These are phyloP conservation scores for Sebastes ruberrimus DNA, from an alignment of 2,797 vertebrate species.

Conservation along the genomic window DNA sequence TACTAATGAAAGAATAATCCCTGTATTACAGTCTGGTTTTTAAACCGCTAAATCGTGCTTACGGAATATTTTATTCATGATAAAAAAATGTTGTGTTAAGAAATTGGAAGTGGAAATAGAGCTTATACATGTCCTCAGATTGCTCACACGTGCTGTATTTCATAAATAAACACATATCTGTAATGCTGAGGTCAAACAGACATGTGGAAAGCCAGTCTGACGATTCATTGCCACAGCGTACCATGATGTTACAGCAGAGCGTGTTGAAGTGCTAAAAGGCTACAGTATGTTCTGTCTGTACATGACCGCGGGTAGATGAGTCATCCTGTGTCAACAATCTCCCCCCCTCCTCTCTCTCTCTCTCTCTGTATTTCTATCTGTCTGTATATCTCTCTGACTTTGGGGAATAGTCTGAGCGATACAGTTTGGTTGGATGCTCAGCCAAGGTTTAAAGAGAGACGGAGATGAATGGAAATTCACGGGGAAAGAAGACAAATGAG, in stretches of 20 bases:
- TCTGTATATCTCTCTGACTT: slow-evolving; percentile 4
- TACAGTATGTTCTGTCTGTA: slow-evolving; percentile 51
- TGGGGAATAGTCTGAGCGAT: background rate
- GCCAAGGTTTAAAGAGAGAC: background rate
- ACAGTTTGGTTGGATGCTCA: background rate
- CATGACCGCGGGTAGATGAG: slow-evolving; percentile 56
- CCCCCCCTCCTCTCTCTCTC: background rate
- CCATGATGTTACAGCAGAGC: slow-evolving; percentile 1
- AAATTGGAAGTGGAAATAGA: background rate
- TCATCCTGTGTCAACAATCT: slow-evolving; percentile 52
- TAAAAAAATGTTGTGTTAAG: background rate
- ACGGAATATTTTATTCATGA: background rate
- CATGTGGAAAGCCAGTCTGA: slow-evolving; percentile 2
- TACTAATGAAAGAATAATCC: background rate
- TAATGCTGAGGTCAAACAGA: background rate
- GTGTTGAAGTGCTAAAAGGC: slow-evolving; percentile 17
- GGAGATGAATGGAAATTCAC: background rate
- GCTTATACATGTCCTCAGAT: background rate
- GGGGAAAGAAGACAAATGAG: background rate
- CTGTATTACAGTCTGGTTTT: background rate
- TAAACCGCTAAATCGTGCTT: background rate
- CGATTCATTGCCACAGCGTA: background rate
- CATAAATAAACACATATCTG: background rate
- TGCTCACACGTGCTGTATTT: background rate
- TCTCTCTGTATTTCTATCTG: background rate